Conservation (phyloP, 1,140 invertebrate species). For the Bombus balteatus region DNA sequence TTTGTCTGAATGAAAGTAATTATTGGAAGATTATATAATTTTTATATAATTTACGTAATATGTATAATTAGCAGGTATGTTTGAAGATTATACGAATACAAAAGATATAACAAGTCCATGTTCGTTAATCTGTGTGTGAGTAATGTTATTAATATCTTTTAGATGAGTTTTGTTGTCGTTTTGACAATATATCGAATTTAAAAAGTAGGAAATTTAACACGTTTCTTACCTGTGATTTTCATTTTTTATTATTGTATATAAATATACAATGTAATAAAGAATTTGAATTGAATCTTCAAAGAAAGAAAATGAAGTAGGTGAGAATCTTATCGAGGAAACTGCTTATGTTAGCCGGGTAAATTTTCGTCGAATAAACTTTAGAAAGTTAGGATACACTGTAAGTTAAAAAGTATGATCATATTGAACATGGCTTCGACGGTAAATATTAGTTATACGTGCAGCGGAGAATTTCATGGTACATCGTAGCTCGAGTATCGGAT, state of each 20-base stretch:
- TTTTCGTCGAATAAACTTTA: neutral
- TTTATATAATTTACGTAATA: no score
- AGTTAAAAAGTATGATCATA: neutral
- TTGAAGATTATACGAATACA: no score
- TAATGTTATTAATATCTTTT: no score
- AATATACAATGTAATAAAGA: neutral
- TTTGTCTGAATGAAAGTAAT: neutral
- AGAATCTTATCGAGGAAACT: neutral
- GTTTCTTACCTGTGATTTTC: no score
- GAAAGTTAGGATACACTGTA: neutral
- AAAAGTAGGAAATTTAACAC: no score
- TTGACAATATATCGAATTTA: no score
- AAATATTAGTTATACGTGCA: conserved; percentile 1
- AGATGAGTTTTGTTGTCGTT: no score
- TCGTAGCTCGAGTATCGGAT: neutral
- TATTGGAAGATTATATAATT: neutral
- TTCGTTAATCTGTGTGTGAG: no score
- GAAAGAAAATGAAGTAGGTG: neutral
- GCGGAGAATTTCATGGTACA: neutral
- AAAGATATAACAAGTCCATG: no score
- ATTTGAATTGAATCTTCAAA: neutral
- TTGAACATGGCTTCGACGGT: neutral
- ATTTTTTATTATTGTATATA: neutral
- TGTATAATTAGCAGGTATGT: no score
- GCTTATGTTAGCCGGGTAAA: neutral